Conservation (phyloP, 30 jellyfish, hydroid and myxozoan species). For the Catostylus mosaicus region DNA sequence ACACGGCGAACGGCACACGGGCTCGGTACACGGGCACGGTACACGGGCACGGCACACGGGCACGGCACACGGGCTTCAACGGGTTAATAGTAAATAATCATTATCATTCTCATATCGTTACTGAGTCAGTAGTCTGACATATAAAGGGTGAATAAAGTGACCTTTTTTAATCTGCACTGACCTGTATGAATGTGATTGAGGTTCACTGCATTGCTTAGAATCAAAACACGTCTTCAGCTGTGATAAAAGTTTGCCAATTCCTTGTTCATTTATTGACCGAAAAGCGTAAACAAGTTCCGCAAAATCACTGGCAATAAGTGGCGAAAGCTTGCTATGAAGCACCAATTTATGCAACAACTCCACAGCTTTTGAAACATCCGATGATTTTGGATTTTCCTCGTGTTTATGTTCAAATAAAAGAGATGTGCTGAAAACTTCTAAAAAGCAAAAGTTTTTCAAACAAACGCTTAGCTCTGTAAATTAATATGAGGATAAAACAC, state of each 20-base stretch:
- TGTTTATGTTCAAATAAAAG: slow-evolving; percentile 78
- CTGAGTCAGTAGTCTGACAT: too few relatives aligned
- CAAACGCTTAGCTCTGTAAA: too few relatives aligned
- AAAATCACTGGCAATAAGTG: slow-evolving; percentile 69
- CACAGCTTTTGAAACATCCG: slow-evolving; percentile 39
- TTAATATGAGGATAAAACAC: too few relatives aligned
- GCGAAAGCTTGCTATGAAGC: slow-evolving; percentile 30
- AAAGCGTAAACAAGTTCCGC: slow-evolving; percentile 78
- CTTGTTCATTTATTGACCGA: slow-evolving; percentile 50
- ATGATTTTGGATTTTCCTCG: slow-evolving; percentile 31
- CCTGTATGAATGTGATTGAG: slow-evolving; percentile 10
- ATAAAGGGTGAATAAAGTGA: too few relatives aligned
- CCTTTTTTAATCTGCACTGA: too few relatives aligned
- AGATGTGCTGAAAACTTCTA: slow-evolving; percentile 72
- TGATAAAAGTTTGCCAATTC: slow-evolving; percentile 33
- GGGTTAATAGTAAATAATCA: too few relatives aligned
- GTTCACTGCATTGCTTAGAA: background rate
- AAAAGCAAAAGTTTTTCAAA: background rate
- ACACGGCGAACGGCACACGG: too few relatives aligned
- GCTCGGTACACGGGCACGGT: too few relatives aligned
- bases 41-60: too few relatives aligned
- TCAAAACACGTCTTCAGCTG: slow-evolving; percentile 43
- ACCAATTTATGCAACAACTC: slow-evolving; percentile 60
- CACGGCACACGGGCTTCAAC: too few relatives aligned
- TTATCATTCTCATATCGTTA: too few relatives aligned